Base-by-base conservation (phyloP, 1,140 invertebrate species). In the Phortica variegata region DNA sequence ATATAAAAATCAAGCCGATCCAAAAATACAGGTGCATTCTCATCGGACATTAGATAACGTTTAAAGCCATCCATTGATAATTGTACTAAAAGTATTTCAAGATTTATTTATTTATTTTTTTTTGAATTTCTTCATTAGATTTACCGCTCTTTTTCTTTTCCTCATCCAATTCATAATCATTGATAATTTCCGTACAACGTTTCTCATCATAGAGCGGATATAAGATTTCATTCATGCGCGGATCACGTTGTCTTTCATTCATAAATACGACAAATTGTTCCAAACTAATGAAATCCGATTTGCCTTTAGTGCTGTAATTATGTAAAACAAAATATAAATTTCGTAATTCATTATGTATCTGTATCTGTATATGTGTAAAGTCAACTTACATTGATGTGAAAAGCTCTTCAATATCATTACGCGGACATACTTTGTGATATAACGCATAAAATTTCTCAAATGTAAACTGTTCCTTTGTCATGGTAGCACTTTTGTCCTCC, bases 401-500 rank as follows among this genome's bases (percentile, higher is more conserved):
- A 4, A 99, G 79, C 77, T 98, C 95, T 77, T 99, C 96, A 59
- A 99, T 98, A 76, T 99, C 97, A 68, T 97, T 97, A 56, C 97
- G 83, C 7, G 97, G 97, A 77, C 97, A 99, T 60, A 99, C 97
- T 80, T 97, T 98, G 77, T 98, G 95, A 77, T 99, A 99, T 1
- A 99, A 80, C 32, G 90, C 88, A 79, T 98, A 97, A 78, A 99
- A 99, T 74, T 97, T 97, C 53, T 99, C 96, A 77, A 98, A 99
- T 2, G 96, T 98, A 75, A 99, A 99, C 47, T 91, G 88, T 43
- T 86, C 85, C 38, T 88, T 89, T 65, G 98, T 95, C 77, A 99
- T 97, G 23, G 90, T 90, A 76, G 98, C 97, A 69, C 90, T 92
- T 85, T 99, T 99, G 60, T 94, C 96, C 57, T 89, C 90, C 4